These are phyloP conservation scores for Ptyas mucosa DNA, from an alignment of 2,113 vertebrate species.

Conservation along the genomic window DNA sequence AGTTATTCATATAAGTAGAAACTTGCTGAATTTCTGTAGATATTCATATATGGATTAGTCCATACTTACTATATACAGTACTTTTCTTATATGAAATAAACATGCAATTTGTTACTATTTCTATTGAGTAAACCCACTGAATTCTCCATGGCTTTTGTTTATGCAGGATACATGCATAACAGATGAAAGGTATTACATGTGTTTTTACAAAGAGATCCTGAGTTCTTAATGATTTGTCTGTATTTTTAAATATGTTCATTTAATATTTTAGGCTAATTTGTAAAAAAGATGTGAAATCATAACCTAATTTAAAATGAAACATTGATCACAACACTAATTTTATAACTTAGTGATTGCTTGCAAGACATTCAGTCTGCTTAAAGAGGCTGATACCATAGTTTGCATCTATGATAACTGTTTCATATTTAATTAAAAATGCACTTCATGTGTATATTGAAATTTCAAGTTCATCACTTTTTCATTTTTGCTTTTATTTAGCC, in stretches of 20 bases:
- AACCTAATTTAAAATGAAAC: background rate
- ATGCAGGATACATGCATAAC: background rate
- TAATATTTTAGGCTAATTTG: background rate
- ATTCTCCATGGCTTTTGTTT: background rate
- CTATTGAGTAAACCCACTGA: background rate
- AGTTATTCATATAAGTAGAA: background rate
- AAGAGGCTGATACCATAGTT: background rate
- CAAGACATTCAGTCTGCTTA: background rate
- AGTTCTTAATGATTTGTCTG: background rate
- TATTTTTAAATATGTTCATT: background rate
- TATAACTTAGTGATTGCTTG: background rate
- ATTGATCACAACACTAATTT: background rate
- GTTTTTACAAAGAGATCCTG: background rate
- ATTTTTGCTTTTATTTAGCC: slow-evolving; percentile 65
- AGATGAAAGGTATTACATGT: background rate
- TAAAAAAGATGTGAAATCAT: background rate
- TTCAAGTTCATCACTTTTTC: slow-evolving; percentile 9
- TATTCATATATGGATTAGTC: background rate
- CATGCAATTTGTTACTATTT: background rate
- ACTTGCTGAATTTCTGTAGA: background rate
- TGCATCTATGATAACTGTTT: background rate
- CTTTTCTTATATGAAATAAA: background rate
- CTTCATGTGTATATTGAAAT: background rate
- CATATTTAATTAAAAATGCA: background rate
- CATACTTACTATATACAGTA: background rate